Conservation (phyloP, 2,888 invertebrate genomes). For the Oscheius myriophilus region DNA sequence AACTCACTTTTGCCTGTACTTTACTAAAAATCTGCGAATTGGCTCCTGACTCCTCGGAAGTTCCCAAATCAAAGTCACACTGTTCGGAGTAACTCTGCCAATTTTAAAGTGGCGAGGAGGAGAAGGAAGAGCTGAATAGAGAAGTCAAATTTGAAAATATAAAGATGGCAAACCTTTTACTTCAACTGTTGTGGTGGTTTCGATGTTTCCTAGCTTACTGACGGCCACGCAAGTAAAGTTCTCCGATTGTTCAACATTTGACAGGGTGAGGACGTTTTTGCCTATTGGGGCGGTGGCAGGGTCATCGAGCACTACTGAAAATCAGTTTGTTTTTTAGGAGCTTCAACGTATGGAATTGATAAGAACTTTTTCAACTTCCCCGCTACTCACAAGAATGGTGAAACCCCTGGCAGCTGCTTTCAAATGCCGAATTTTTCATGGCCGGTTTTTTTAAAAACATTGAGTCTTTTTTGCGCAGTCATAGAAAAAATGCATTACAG, state of each 20-base stretch:
- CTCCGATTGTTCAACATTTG: conserved; percentile 85
- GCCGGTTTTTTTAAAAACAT: too few species aligned
- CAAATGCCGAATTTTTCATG: too few species aligned
- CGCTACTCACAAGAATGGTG: too few species aligned
- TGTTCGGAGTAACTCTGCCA: conserved; percentile 91
- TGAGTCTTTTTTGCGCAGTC: too few species aligned
- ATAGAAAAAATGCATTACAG: too few species aligned
- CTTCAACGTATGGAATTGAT: background rate
- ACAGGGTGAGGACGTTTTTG: conserved; percentile 85
- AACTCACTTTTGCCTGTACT: conserved; percentile 93
- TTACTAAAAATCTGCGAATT: conserved; percentile 93
- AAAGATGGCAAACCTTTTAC: conserved; percentile 83
- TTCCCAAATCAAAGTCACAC: conserved; percentile 91
- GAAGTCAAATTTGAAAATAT: conserved; percentile 22
- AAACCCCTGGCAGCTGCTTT: too few species aligned
- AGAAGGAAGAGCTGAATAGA: conserved; percentile 83
- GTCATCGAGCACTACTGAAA: conserved; percentile 57
- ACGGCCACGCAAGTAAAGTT: conserved; percentile 97
- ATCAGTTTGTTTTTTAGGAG: background rate
- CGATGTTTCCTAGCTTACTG: conserved; percentile 90
- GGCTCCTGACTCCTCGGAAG: conserved; percentile 81
- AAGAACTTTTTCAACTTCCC: background rate
- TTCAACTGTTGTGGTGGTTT: conserved; percentile 84
- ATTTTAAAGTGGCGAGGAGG: conserved; percentile 88
- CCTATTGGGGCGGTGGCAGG: conserved; percentile 73